Conservation (phyloP, 2,113 vertebrate species). For the Salvelinus namaycush region DNA sequence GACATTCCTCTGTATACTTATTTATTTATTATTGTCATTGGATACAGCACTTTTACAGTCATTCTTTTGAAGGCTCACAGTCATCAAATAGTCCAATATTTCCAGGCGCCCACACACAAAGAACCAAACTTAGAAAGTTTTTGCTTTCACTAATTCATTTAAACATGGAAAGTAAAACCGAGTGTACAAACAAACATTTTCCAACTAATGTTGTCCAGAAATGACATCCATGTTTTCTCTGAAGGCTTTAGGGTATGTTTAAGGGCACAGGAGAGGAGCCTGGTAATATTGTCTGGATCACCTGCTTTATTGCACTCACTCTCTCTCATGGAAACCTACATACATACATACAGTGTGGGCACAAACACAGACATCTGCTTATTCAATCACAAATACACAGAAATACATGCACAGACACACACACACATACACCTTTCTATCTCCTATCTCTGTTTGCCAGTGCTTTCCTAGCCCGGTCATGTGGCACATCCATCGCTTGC, state of each 20-base stretch:
- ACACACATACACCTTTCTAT: neutral
- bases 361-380: too few species aligned
- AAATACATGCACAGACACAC: neutral
- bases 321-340: neutral
- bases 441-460: neutral
- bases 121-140: too few species aligned
- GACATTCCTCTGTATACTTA: constrained; percentile 14
- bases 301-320: neutral
- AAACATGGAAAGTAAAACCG: too few species aligned
- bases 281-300: constrained; percentile 29
- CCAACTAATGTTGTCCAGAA: too few species aligned
- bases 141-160: too few species aligned
- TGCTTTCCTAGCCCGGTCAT: neutral
- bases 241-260: neutral
- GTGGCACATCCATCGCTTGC: constrained; percentile 32
- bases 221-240: neutral
- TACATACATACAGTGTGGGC: neutral
- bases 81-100: constrained; percentile 39
- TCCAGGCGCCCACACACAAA: constrained; percentile 17
- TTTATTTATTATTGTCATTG: neutral
- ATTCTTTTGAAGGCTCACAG: too few species aligned
- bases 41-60: too few species aligned
- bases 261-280: constrained; percentile 20
- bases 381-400: too few species aligned
- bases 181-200: too few species aligned